Percentiles rank a stretch among this genome's conserved stretches.
These are phyloP conservation scores for Macrobrachium rosenbergii DNA, from an alignment of 1,140 invertebrate genomes.

Conservation along the genomic window DNA sequence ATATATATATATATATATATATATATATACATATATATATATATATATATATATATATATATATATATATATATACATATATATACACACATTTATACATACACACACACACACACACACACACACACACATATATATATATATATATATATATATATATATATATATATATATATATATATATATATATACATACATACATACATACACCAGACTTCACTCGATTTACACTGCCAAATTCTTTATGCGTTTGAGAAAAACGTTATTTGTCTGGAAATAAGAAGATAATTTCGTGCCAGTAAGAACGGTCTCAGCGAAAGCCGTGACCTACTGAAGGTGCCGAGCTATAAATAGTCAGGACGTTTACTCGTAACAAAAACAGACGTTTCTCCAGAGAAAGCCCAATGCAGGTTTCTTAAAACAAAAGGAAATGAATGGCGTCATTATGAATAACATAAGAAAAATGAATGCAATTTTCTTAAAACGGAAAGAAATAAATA, in stretches of 20 bases:
- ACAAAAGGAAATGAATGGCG: too few species aligned
- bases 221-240: too few species aligned
- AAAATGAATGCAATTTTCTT: too few species aligned
- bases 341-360: too few species aligned
- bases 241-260: neutral
- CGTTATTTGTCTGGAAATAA: neutral
- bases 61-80: conserved; percentile 33
- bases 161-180: conserved; percentile 23
- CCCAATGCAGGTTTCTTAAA: too few species aligned
- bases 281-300: too few species aligned
- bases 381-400: too few species aligned
- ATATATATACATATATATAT: conserved; percentile 37
- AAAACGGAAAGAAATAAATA: neutral
- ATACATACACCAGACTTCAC: neutral
- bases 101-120: neutral
- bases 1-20: conserved; percentile 33
- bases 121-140: conserved; percentile 19
- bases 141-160: conserved; percentile 20
- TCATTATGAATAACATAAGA: too few species aligned
- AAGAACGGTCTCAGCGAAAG: neutral
- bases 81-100: conserved; percentile 26
- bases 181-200: conserved; percentile 12
- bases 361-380: too few species aligned
- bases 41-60: conserved; percentile 33
- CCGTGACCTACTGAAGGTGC: too few species aligned